Evolutionary conservation across 1,140 invertebrate genomes (phyloP).

Genomic region (Megathymus violae): DNA sequence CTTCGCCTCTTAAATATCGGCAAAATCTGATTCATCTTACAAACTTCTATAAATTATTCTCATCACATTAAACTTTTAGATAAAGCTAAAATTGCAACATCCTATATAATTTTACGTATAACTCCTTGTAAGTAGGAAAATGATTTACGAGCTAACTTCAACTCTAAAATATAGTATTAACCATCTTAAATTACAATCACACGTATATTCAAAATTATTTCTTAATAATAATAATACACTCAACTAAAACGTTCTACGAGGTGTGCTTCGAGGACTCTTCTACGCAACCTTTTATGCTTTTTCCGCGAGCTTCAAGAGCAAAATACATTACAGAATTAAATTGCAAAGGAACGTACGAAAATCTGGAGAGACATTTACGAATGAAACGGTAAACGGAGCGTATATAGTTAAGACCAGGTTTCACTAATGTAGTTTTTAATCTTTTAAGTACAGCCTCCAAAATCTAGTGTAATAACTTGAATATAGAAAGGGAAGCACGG

Average conservation of each 20-base stretch:
- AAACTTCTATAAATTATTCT: no score
- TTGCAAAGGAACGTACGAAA: constrained; percentile 30
- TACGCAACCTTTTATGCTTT: background rate
- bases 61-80: no score
- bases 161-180: no score
- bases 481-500: background rate
- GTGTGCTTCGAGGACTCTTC: background rate
- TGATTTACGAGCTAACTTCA: no score
- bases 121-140: no score
- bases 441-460: constrained; percentile 19
- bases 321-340: constrained; percentile 22
- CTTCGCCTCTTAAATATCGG: no score
- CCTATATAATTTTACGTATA: no score
- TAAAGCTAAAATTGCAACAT: no score
- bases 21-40: no score
- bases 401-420: constrained; percentile 20
- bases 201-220: background rate
- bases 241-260: background rate
- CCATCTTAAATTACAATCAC: no score
- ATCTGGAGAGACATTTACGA: constrained; percentile 28
- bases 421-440: constrained; percentile 26
- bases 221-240: background rate
- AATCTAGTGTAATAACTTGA: background rate
- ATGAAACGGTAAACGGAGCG: constrained; percentile 20
- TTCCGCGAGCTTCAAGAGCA: constrained; percentile 4